Base-by-base conservation (phyloP, 1,140 invertebrate species). In the Melanaphis sacchari region DNA sequence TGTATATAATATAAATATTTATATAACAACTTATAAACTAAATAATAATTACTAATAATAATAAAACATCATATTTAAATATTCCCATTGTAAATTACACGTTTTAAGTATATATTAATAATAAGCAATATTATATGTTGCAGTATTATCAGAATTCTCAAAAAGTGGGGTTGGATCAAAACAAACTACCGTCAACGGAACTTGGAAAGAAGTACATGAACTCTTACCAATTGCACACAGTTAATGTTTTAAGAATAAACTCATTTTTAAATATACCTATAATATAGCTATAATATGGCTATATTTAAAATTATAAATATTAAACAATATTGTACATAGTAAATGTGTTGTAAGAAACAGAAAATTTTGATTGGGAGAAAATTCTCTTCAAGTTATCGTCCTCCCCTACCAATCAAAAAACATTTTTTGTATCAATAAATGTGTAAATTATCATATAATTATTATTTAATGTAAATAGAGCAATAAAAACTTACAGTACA, bases 141-240 rank as follows among this genome's bases (percentile, higher is more conserved):
- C 59, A 93, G 91, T 93, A 40, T 93, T 93, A 82, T 93, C 91
- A 84, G 91, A 93, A 54, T 93, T 85, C 54, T 93, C 91, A 40
- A 93, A 93, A 82, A 93, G 91, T 52, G 91, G 91, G 38, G 43
- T 93, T 54, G 91, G 91, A 93, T 93, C 91, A 85, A 93, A 93
- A 93, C 81, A 93, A 40, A 84, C 91, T 22, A 93, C 91, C 5
- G n/a, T 93, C 36, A 93, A 85, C n/a, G 95, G 95, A 76, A 94
- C 94, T 15, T 96, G 95, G 95, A 94, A 95, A 93, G 95, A 96
- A 94, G 95, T 95, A 93, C 95, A 95, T 87, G 96, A 96, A 94
- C 87, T 96, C 93, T 94, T 95, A 94, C 95, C 95, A 87, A 93
- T 93, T n/a, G 91, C 81, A 49, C 91, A 93, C 22, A 41, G 36